Conservation (phyloP, 2,888 invertebrate genomes). For the Trachelus stipa region DNA sequence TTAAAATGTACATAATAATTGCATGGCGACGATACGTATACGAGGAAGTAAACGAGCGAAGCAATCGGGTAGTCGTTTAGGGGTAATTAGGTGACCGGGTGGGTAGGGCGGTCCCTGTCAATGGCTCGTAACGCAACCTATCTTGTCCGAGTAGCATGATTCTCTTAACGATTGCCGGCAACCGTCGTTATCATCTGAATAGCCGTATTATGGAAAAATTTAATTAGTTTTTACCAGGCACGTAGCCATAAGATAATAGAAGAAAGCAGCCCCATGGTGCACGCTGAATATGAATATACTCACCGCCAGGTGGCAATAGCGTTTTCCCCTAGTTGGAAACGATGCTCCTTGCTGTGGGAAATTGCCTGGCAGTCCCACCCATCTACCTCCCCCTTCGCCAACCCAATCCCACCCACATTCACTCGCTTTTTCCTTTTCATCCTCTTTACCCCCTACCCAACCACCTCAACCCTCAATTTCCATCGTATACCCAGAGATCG, state of each 20-base stretch:
- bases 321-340: conserved; percentile 31
- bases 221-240: conserved; percentile 51
- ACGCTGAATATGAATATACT: conserved; percentile 47
- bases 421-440: too few species aligned
- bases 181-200: conserved; percentile 46
- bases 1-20: too few species aligned
- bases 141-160: conserved; percentile 17
- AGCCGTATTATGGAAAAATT: conserved; percentile 50
- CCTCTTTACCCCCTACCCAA: too few species aligned
- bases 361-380: conserved; percentile 19
- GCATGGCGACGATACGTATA: too few species aligned
- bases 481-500: too few species aligned
- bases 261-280: conserved; percentile 30
- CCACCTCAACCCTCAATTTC: too few species aligned
- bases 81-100: conserved; percentile 35
- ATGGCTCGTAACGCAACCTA: conserved; percentile 28
- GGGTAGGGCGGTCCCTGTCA: conserved; percentile 32
- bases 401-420: too few species aligned
- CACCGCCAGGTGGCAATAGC: conserved; percentile 32
- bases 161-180: conserved; percentile 27
- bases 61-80: conserved; percentile 28
- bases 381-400: too few species aligned
- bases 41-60: too few species aligned
- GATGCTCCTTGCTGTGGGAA: conserved; percentile 30
- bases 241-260: conserved; percentile 44